Base-by-base conservation (phyloP, 2,888 invertebrate species). In the Callyntrura sp. region DNA sequence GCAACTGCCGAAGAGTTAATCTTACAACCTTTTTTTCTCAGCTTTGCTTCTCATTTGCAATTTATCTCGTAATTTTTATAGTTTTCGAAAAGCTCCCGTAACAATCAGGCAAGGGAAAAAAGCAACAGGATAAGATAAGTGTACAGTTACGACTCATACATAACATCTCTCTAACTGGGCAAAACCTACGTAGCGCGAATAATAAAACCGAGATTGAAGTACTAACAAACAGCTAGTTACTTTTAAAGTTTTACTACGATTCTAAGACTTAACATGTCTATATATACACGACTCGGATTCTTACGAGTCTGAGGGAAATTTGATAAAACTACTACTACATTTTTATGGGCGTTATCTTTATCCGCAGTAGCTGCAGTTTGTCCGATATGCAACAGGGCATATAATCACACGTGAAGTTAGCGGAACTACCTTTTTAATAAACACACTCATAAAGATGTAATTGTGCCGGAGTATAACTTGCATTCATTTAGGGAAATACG, bases 101-200 rank as follows among this genome's bases (percentile, higher is more conserved):
- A 88, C 87, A 88, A 62, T 68, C 65, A 14, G 5, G 20, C n/a
- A 57, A 25, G 17, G 79, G 48, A 45, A 55, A 81, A 88, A 48
- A 5, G 68, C 45, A 88, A 88, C 88, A 88, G 81, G 70, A 82
- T 82, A 45, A 82, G 88, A 82, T 88, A 73, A 81, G 86, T 55
- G 25, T 79, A 88, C 88, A 82, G 88, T 82, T 88, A 73, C 14
- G 35, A 86, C 45, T 86, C 35, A 43, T 60, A n/a, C n/a, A 73
- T 28, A 28, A 14, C 45, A 9, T 73, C 5, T 65, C 3, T 14
- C 48, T 25, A 76, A 51, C 48, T 51, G 25, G 76, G 51, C 51
- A 76, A 76, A 35, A 35, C 2, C 35, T 76, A 51, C 43, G 51
- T 73, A 73, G 23, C 12, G 25, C 45, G 65, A 68, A 51, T 14